These are phyloP conservation scores for Beris morrisii DNA, from an alignment of 2,888 invertebrate genomes.

Conservation along the genomic window DNA sequence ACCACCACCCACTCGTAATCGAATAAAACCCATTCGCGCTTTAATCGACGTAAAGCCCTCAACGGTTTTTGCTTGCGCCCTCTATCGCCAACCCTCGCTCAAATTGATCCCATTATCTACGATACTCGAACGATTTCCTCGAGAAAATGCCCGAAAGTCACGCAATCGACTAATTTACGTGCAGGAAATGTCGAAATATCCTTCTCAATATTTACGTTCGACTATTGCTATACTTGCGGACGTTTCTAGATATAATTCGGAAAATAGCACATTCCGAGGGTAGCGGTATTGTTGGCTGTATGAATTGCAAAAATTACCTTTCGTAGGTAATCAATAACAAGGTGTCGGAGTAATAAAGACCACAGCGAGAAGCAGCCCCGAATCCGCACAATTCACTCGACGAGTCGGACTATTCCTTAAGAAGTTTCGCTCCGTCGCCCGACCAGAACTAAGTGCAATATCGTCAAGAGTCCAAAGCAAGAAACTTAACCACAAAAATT, in stretches of 20 bases:
- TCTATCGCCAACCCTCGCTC: not conserved
- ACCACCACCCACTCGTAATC: no score
- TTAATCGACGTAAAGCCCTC: no score
- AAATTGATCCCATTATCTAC: conserved; percentile 36
- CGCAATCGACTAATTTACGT: conserved; percentile 35
- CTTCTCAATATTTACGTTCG: conserved; percentile 30
- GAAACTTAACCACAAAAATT: conserved; percentile 23
- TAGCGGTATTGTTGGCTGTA: not conserved
- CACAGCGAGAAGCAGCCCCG: no score
- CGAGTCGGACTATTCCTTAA: conserved; percentile 8
- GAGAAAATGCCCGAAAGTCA: conserved; percentile 31
- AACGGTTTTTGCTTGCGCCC: no score
- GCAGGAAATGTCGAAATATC: conserved; percentile 32
- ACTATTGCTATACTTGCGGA: not conserved
- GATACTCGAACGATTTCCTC: conserved; percentile 25
- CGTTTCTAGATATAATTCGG: no score
- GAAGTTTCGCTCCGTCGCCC: conserved; percentile 18
- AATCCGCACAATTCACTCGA: no score
- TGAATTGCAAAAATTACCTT: conserved; percentile 27
- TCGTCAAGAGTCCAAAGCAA: not conserved
- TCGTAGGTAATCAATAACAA: conserved; percentile 25
- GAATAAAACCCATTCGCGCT: no score
- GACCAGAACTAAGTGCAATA: conserved; percentile 31
- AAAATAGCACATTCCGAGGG: no score
- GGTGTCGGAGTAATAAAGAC: conserved; percentile 24